phyloP scores from a whole-genome alignment of 2,888 invertebrate species.

The Neoitamus cyanurus region DNA sequence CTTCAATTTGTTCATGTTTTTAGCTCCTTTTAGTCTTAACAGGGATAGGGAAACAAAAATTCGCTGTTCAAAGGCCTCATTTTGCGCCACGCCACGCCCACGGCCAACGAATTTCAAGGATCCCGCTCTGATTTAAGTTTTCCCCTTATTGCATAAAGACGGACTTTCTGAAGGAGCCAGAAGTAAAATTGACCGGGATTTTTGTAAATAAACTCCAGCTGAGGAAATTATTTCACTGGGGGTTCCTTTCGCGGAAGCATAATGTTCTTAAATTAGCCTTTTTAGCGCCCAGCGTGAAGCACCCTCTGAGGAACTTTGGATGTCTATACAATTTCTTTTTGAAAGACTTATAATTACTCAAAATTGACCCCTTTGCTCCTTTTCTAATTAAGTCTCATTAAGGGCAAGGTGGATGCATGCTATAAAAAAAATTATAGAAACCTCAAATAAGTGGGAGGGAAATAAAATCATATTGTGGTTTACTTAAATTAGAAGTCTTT shows the following conservation, averaged over 20 bases:
- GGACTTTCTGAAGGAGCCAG: background rate
- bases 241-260: background rate
- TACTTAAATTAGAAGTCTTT: too few species aligned
- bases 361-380: background rate
- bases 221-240: background rate
- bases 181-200: background rate
- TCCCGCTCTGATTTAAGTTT: background rate
- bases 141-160: background rate
- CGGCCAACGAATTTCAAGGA: background rate
- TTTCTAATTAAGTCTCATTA: background rate
- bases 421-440: background rate
- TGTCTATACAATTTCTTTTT: background rate
- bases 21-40: background rate
- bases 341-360: background rate
- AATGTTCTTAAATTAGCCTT: background rate
- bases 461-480: too few species aligned
- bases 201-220: background rate
- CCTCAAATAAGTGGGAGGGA: too few species aligned
- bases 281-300: background rate
- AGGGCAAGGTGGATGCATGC: background rate
- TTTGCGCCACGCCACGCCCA: too few species aligned
- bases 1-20: background rate
- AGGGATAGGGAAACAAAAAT: background rate
- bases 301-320: background rate
- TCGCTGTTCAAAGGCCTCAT: background rate